Percentiles rank a stretch among this genome's conserved stretches.
These are phyloP conservation scores for Formicarius rufipectus DNA, from an alignment of 2,113 vertebrate genomes.

Conservation along the genomic window DNA sequence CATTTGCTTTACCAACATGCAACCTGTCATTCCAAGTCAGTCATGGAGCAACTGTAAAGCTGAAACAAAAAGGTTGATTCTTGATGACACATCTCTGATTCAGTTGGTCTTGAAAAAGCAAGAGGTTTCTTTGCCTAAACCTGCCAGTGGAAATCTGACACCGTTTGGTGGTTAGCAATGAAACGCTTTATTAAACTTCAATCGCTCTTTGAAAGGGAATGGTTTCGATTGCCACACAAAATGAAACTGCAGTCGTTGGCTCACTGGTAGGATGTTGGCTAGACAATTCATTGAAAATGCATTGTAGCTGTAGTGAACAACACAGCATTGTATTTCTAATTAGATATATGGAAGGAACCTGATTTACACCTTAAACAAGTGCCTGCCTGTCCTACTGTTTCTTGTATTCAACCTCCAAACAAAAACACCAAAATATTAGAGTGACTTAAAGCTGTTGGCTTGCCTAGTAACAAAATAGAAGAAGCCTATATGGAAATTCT, in stretches of 20 bases:
- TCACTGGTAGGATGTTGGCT: constrained; percentile 24
- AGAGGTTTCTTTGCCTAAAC: constrained; percentile 69
- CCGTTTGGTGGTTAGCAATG: constrained; percentile 62
- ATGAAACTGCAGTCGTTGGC: constrained; percentile 59
- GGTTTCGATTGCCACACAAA: constrained; percentile 79
- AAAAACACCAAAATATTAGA: not conserved
- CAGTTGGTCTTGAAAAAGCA: constrained; percentile 56
- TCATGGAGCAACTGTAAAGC: not conserved
- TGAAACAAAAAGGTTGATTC: constrained; percentile 28
- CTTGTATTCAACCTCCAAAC: not conserved
- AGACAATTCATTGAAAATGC: constrained; percentile 1
- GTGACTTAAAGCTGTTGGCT: not conserved
- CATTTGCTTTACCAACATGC: not conserved
- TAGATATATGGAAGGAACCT: no score
- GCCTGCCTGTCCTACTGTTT: not conserved
- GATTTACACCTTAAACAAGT: not conserved
- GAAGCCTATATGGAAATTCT: not conserved
- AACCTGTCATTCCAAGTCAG: not conserved
- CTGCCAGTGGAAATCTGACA: constrained; percentile 71
- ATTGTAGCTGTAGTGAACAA: not conserved
- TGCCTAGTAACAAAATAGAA: not conserved
- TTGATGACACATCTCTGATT: constrained; percentile 67
- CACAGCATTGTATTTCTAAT: not conserved
- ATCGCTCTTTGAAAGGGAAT: constrained; percentile 66
- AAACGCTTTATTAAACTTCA: constrained; percentile 72